Evolutionary conservation across 2,797 vertebrate genomes (phyloP).

Genomic region (Paramormyrops hopkinsi): DNA sequence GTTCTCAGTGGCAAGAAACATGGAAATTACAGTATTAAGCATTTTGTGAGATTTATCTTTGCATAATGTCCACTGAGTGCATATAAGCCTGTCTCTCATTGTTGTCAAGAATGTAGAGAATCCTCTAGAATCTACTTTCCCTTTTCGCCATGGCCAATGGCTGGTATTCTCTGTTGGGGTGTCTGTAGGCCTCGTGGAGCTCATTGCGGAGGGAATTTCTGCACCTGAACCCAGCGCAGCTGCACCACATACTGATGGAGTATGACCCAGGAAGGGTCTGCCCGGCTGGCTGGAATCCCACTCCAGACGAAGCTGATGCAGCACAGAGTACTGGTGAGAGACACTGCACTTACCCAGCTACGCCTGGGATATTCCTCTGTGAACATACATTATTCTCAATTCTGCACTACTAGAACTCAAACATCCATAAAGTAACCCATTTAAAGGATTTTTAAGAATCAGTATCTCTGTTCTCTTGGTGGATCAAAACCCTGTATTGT

Average conservation of each 20-base stretch:
- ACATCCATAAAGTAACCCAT: not conserved
- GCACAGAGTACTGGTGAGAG: conserved; percentile 53
- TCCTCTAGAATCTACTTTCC: not conserved
- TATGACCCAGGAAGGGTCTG: conserved; percentile 54
- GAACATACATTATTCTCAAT: not conserved
- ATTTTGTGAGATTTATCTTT: not conserved
- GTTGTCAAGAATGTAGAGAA: not conserved
- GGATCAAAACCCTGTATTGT: conserved; percentile 3
- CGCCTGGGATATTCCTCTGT: not conserved
- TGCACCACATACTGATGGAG: conserved; percentile 66
- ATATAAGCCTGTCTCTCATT: not conserved
- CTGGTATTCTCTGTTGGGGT: not conserved
- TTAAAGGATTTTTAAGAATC: not conserved
- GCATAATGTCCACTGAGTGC: not conserved
- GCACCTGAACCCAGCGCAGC: conserved; percentile 58
- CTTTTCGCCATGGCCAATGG: not conserved
- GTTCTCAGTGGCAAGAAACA: not conserved
- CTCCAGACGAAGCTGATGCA: conserved; percentile 40
- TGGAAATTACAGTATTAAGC: not conserved
- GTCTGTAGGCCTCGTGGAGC: conserved; percentile 56
- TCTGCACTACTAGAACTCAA: not conserved
- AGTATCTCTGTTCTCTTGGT: not conserved
- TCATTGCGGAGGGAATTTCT: conserved; percentile 57
- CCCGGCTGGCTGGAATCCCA: conserved; percentile 56
- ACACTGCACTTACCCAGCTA: not conserved